Evolutionary conservation across 2,797 vertebrate species (phyloP).

Genomic region (Remorina albescens): DNA sequence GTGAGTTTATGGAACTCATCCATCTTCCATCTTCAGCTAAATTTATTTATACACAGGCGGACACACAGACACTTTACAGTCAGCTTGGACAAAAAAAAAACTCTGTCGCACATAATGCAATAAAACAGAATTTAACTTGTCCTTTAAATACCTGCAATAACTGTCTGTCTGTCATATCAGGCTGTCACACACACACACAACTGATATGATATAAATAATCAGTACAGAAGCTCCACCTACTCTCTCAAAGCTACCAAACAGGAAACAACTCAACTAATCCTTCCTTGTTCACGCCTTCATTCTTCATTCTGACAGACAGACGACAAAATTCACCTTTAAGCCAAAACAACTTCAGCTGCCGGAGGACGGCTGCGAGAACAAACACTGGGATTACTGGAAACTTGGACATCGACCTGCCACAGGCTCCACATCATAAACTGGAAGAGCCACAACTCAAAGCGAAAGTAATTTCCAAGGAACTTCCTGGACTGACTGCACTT

Average conservation of each 20-base stretch:
- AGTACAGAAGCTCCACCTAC: constrained; percentile 40
- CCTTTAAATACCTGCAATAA: no score
- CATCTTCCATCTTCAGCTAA: no score
- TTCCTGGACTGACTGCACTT: background rate
- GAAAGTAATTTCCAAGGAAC: constrained; percentile 43
- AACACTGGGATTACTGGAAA: constrained; percentile 9
- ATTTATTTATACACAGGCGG: background rate
- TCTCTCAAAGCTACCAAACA: constrained; percentile 8
- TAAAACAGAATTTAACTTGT: background rate
- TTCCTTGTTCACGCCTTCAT: background rate
- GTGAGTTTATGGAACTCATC: no score
- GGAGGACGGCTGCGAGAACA: background rate
- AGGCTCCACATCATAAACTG: background rate
- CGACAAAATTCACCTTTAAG: background rate
- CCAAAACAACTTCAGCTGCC: background rate
- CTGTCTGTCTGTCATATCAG: no score
- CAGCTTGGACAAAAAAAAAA: background rate
- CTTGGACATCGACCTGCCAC: constrained; percentile 6
- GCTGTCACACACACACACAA: no score
- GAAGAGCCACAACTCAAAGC: constrained; percentile 12
- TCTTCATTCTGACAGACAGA: no score
- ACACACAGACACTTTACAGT: background rate
- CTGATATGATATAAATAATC: background rate
- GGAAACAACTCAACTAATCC: constrained; percentile 36
- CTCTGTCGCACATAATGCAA: background rate